Percentiles rank a stretch among this genome's conserved stretches.
phyloP scores from a whole-genome alignment of 2,888 invertebrate species.

The Lymantria dispar region DNA sequence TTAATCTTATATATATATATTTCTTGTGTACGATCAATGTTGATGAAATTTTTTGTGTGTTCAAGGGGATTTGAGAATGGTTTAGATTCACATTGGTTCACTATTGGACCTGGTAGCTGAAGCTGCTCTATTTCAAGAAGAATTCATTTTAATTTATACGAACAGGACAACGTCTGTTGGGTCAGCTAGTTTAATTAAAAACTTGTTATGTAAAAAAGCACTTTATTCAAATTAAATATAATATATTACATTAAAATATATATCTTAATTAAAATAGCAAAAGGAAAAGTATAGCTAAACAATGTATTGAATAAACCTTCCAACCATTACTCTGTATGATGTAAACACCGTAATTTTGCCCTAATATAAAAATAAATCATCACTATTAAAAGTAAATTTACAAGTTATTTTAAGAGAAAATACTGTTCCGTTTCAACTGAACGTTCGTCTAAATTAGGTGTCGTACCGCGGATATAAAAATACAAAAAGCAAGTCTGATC shows the following conservation, averaged over 20 bases:
- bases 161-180: too few species aligned
- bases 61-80: too few species aligned
- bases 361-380: constrained; percentile 56
- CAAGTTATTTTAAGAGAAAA: constrained; percentile 63
- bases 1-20: too few species aligned
- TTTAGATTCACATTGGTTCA: too few species aligned
- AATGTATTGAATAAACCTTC: constrained; percentile 76
- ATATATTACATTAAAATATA: constrained; percentile 82
- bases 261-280: constrained; percentile 80
- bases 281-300: constrained; percentile 76
- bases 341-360: constrained; percentile 69
- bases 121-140: too few species aligned
- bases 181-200: not conserved
- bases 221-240: constrained; percentile 82
- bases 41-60: too few species aligned
- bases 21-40: too few species aligned
- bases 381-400: constrained; percentile 63
- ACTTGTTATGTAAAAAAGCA: constrained; percentile 71
- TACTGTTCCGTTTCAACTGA: constrained; percentile 63
- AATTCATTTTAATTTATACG: too few species aligned
- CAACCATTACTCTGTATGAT: constrained; percentile 60
- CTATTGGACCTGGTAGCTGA: too few species aligned
- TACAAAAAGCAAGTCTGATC: constrained; percentile 78
- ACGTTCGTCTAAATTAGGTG: constrained; percentile 43
- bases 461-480: constrained; percentile 74